phyloP scores from a whole-genome alignment of 2,113 vertebrate genomes.

The Bambusicola thoracicus region DNA sequence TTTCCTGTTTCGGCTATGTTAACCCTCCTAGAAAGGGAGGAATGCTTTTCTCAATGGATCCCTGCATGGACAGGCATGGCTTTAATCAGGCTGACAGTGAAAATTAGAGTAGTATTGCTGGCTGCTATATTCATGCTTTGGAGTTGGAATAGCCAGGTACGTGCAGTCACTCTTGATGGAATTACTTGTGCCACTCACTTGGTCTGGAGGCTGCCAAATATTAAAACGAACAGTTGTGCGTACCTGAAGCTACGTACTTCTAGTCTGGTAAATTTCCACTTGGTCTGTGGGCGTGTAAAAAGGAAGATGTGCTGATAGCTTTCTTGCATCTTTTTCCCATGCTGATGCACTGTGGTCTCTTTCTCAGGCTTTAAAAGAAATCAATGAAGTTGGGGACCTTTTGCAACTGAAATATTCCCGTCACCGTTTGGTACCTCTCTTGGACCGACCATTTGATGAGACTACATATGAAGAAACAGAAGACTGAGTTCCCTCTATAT shows the following conservation, averaged over 20 bases:
- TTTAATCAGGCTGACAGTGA: background rate
- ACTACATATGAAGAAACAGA: slow-evolving; percentile 90
- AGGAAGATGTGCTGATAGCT: background rate
- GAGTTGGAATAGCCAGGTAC: background rate
- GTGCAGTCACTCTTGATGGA: background rate
- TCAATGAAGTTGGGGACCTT: slow-evolving; percentile 92
- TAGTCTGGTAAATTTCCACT: background rate
- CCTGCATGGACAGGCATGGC: background rate
- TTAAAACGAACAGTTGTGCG: background rate
- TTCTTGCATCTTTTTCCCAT: background rate
- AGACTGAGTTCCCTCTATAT: slow-evolving; percentile 80
- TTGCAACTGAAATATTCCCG: slow-evolving; percentile 95
- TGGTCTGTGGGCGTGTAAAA: background rate
- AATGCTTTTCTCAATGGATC: background rate
- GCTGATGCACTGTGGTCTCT: slow-evolving; percentile 35
- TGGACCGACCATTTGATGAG: slow-evolving; percentile 88
- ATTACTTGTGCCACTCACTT: background rate
- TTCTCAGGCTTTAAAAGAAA: slow-evolving; percentile 87
- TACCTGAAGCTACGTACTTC: background rate
- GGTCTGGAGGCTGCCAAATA: background rate
- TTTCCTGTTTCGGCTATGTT: background rate
- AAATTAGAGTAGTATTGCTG: background rate
- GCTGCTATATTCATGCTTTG: background rate
- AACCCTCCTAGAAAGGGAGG: background rate
- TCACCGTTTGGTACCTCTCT: slow-evolving; percentile 80